phyloP scores from a whole-genome alignment of 1,140 invertebrate species.

The Drosophila tsacasi region DNA sequence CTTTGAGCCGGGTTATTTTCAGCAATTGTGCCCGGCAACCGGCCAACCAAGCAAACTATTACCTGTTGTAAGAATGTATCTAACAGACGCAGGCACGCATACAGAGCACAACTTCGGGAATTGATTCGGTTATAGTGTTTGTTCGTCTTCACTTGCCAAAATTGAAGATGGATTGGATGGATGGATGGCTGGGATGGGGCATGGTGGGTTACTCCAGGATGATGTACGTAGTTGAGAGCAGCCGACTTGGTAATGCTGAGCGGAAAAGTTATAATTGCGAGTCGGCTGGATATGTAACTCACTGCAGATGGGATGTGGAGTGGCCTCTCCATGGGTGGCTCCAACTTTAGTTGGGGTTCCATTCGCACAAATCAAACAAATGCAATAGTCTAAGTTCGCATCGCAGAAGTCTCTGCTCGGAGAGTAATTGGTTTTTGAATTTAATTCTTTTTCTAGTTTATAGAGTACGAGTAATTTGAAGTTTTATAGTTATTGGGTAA shows the following conservation, averaged over 20 bases:
- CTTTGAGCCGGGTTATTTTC: conserved; percentile 62
- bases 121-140: conserved; percentile 30
- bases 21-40: conserved; percentile 49
- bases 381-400: neutral
- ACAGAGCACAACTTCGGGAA: neutral
- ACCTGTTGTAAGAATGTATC: conserved; percentile 78
- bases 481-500: too few relatives aligned
- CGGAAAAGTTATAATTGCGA: conserved; percentile 40
- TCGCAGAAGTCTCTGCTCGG: neutral
- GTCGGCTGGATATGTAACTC: conserved; percentile 8
- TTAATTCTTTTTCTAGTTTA: neutral
- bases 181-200: conserved; percentile 1
- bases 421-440: conserved; percentile 5
- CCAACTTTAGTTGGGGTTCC: conserved; percentile 16
- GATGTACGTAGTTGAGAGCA: neutral
- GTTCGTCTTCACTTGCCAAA: conserved; percentile 29
- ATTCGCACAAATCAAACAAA: conserved; percentile 22
- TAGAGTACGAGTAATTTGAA: neutral
- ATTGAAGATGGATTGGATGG: conserved; percentile 38
- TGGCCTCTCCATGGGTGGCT: conserved; percentile 13
- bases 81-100: conserved; percentile 40
- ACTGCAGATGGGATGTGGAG: neutral
- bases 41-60: conserved; percentile 41
- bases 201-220: neutral
- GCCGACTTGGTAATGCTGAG: conserved; percentile 19